phyloP scores from a whole-genome alignment of 2,113 vertebrate genomes.

The Tricholaema leucomelas region DNA sequence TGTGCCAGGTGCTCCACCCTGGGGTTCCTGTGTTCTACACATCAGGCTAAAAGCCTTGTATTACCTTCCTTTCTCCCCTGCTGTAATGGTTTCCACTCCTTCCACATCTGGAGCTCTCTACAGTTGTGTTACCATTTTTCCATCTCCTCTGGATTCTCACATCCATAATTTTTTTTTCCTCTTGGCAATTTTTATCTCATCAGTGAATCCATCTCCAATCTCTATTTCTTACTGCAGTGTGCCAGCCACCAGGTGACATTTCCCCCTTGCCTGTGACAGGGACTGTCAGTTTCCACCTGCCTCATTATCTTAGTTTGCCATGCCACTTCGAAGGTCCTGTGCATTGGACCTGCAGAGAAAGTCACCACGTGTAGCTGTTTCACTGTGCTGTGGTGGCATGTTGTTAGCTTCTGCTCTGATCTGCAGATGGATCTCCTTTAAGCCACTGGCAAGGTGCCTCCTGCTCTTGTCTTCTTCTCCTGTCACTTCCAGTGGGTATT shows the following conservation, averaged over 20 bases:
- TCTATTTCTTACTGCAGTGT: fast-evolving
- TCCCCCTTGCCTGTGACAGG: too few relatives aligned
- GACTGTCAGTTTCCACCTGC: neutral
- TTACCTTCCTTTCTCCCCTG: neutral
- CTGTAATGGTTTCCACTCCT: neutral
- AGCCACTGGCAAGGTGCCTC: fast-evolving
- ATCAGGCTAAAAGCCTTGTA: neutral
- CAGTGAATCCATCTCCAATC: neutral
- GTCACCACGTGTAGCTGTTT: neutral
- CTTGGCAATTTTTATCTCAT: neutral
- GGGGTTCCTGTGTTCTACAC: neutral
- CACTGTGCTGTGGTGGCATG: too few relatives aligned
- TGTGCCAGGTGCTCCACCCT: neutral
- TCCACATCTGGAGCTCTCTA: neutral
- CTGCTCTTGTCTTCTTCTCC: neutral
- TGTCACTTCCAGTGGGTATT: neutral
- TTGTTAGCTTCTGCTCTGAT: neutral
- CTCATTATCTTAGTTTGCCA: neutral
- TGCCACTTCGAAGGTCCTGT: neutral
- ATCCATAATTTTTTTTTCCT: neutral
- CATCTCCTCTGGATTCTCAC: neutral
- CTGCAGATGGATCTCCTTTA: neutral
- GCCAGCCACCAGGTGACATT: neutral
- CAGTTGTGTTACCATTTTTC: neutral
- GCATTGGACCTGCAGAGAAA: too few relatives aligned